Base-by-base conservation (phyloP, 2,113 vertebrate genomes). In the Leptobrachium leishanense region DNA sequence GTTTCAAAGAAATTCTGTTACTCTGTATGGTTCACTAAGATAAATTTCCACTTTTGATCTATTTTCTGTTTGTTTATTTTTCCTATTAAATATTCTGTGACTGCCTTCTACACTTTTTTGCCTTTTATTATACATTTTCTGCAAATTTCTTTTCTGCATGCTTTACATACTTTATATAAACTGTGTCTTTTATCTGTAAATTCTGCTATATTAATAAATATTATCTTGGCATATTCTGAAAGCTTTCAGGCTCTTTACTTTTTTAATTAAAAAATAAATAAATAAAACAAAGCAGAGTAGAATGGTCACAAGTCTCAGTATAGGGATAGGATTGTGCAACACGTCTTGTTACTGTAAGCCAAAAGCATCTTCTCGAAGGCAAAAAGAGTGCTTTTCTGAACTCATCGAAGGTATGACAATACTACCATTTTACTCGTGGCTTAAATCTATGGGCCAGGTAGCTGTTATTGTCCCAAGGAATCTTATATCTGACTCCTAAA, bases 191-290 rank as follows among this genome's bases (percentile, higher is more conserved):
- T 93, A 97, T 87, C 91, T 94, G 91, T 91, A 95, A 93, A 93
- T 96, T 93, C 91, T 97, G 92, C 93, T 95, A 94, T 95, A 90
- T 94, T 96, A 98, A 98, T 98, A 98, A 98, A 98, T 96, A 93
- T 96, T 93, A 95, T 89, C 92, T 59, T 98, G 95, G 94, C 95
- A 94, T 95, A 95, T 96, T 95, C 95, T 93, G 94, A 95, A 95
- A 87, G 91, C 84, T 85, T 64, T 95, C 94, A 91, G 92, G 90
- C 86, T 87, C 94, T 97, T 89, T 91, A 86, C 89, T 93, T 93
- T 92, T 92, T 79, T 73, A 13, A 50, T 50, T 4, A 4, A 50
- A 50, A 8, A 50, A 50, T 31, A 31, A 31, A 31, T 31, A 31
- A 31, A 31, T 31, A 31, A 31, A 31, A 31, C 20, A 31, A 31